A percentile compares a stretch with the other conserved stretches of the same genome.
Conservation (phyloP, 2,113 vertebrate species). For the Pseudorasbora parva region DNA sequence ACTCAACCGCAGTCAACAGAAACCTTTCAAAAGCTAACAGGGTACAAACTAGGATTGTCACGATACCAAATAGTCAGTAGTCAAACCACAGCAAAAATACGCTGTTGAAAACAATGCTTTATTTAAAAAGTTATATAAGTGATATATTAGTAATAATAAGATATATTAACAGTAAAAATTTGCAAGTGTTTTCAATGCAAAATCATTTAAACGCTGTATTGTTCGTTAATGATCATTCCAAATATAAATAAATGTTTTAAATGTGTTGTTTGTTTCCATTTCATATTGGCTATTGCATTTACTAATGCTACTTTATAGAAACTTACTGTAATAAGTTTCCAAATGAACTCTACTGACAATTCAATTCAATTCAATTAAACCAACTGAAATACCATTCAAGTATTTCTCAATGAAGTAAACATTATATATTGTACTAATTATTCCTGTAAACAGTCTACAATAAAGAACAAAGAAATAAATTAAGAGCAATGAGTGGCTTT, state of each 20-base stretch:
- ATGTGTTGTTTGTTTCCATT: neutral
- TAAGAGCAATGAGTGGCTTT: neutral
- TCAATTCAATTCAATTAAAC: too few species aligned
- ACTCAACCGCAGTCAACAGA: slow-evolving; percentile 4
- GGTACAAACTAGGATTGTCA: neutral
- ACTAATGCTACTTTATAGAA: neutral
- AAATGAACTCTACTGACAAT: neutral
- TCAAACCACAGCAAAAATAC: neutral
- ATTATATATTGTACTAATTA: neutral
- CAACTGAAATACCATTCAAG: neutral
- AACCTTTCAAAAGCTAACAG: slow-evolving; percentile 15
- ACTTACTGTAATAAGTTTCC: neutral
- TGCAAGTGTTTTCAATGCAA: too few species aligned
- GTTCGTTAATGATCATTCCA: neutral
- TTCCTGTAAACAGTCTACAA: neutral
- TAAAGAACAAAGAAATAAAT: neutral
- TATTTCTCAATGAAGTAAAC: neutral
- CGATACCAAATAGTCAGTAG: neutral
- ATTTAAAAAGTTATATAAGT: neutral
- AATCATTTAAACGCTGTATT: too few species aligned
- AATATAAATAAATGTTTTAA: neutral
- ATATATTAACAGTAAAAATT: neutral
- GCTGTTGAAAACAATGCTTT: neutral
- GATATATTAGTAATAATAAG: neutral
- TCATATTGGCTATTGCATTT: neutral